A percentile compares a stretch with the other conserved stretches of the same genome.
phyloP scores from a whole-genome alignment of 2,797 vertebrate genomes.

The Protosalanx chinensis region DNA sequence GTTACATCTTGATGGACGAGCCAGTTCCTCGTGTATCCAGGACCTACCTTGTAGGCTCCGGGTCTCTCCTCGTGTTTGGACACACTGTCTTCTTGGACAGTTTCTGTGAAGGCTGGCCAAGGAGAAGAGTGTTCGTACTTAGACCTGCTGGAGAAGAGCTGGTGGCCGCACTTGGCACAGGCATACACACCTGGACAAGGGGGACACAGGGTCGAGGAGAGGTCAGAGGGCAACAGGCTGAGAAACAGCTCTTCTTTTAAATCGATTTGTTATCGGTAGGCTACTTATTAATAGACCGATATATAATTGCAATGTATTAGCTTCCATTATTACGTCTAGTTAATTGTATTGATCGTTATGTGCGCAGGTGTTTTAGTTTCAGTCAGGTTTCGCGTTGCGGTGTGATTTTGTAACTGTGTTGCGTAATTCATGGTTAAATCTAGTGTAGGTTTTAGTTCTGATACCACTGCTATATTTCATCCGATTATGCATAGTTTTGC shows the following conservation, averaged over 20 bases:
- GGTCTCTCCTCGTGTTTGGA: constrained; percentile 77
- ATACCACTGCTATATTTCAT: too few species aligned
- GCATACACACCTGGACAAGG: constrained; percentile 78
- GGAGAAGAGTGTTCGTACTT: constrained; percentile 93
- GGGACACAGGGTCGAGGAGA: not conserved
- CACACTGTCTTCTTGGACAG: constrained; percentile 82
- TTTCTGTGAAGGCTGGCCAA: constrained; percentile 92
- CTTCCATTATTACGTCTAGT: too few species aligned
- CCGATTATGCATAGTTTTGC: too few species aligned
- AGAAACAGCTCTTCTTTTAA: too few species aligned
- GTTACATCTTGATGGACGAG: not conserved
- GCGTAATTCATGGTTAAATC: too few species aligned
- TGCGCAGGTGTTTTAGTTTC: too few species aligned
- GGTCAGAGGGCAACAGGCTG: not conserved
- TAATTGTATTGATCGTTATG: too few species aligned
- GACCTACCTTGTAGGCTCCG: constrained; percentile 80
- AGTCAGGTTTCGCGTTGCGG: too few species aligned
- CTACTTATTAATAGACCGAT: too few species aligned
- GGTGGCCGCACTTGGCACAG: constrained; percentile 83
- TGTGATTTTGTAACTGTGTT: too few species aligned
- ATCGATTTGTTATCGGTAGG: not conserved
- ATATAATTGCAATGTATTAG: too few species aligned
- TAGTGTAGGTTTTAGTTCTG: too few species aligned
- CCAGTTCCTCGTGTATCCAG: not conserved
- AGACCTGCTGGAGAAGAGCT: constrained; percentile 86